Base-by-base conservation (phyloP, 2,797 vertebrate genomes). In the Momotus momota region DNA sequence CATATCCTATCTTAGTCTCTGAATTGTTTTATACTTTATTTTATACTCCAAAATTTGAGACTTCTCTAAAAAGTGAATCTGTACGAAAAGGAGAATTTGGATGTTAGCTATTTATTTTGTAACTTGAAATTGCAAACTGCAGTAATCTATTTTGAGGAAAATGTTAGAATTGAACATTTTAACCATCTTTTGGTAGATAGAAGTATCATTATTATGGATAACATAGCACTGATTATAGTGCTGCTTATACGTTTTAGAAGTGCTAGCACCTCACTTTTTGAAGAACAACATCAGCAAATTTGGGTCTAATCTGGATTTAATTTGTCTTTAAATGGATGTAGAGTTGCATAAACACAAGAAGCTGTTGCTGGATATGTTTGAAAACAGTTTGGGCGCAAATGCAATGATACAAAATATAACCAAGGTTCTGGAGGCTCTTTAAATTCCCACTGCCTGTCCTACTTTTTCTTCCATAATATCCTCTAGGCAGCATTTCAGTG, bases 401-500 rank as follows among this genome's bases (percentile, higher is more conserved):
- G 13, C 52, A 69, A 1, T 65, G 87, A 69, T 72, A 23, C 19
- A 77, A 62, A 81, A 75, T 33, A 69, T 8, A 91, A 58, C 14
- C 9, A 35, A 31, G 14, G 20, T 43, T 94, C 61, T 67, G 22
- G 20, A 92, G 29, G 57, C 67, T 93, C 45, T 94, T 90, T 77
- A 87, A 43, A 85, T 86, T 89, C 31, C 26, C 8, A 7, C 46
- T 85, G 60, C 35, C 29, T 95, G 91, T 71, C 91, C 92, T 96
- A 88, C 77, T 93, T 94, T 93, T 86, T 77, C n/a, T 82, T 75
- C 46, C 26, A 9, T 46, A 65, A 45, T 73, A 60, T 86, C 85
- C 95, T 95, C 86, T 84, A 91, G 94, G 91, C 95, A 94, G 51
- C 20, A 43, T 89, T 92, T 93, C 81, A 48, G 57, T 72, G 61